Base-by-base conservation (phyloP, 2,797 vertebrate species). In the Parotocinclus haroldoi region DNA sequence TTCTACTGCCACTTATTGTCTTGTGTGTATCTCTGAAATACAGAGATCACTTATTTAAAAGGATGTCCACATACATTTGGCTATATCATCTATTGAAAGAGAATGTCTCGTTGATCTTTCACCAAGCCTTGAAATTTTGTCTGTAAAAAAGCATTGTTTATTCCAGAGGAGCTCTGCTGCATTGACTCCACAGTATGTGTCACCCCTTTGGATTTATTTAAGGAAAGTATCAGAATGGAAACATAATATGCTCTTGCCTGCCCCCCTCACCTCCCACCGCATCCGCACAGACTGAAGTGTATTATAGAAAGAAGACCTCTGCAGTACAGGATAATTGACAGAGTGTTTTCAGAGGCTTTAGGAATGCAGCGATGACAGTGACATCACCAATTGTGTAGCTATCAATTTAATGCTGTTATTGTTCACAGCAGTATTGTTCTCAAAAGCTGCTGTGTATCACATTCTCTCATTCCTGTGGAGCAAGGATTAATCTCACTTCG, bases 211-310 rank as follows among this genome's bases (percentile, higher is more conserved):
- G 56, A 51, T 73, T 87, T 88, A 85, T 90, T 88, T 87, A 80
- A 78, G 83, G 87, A 82, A 85, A 81, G 78, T 74, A 76, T 79
- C 75, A 81, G 74, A 89, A 84, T 81, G 78, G 85, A 82, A 84
- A 76, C 80, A 79, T 81, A 85, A 84, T 86, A 83, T 80, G 72
- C 73, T 82, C 68, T 14, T 79, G 81, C 81, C 81, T 82, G 61
- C 80, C 69, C 61, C 40, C 63, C 72, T 78, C 81, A 78, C 81
- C 81, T 78, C 87, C 83, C 81, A 85, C 84, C 71, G 82, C 82
- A 86, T 87, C 84, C 79, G 71, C 75, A 76, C 46, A 63, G 54
- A 10, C 74, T 75, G 67, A 53, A 63, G 53, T 45, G 67, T 52
- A 67, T 66, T 77, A 76, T 73, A 74, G 65, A 76, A 58, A 79